Percentiles rank a stretch among this genome's conserved stretches.
Conservation (phyloP, 2,113 vertebrate genomes). For the Bombycilla garrulus region DNA sequence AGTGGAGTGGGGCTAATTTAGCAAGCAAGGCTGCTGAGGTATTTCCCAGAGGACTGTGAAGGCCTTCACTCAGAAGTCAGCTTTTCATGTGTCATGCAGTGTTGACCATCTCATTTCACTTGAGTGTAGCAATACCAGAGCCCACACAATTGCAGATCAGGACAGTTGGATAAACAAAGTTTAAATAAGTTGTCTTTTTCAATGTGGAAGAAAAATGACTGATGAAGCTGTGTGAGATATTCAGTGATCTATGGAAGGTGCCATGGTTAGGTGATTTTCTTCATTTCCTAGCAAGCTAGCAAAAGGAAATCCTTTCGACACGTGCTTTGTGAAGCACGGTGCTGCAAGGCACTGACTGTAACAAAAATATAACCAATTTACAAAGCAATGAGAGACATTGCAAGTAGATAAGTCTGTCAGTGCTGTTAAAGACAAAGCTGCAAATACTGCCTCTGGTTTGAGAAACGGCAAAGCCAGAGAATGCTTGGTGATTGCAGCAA, state of each 20-base stretch:
- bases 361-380: not conserved
- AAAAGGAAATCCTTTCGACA: not conserved
- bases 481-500: not conserved
- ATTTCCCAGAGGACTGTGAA: not conserved
- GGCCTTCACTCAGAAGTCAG: not conserved
- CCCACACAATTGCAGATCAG: not conserved
- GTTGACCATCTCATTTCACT: not conserved
- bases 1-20: not conserved
- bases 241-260: not conserved
- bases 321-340: not conserved
- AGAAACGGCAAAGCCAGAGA: not conserved
- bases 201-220: not conserved
- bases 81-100: not conserved
- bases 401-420: not conserved
- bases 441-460: not conserved
- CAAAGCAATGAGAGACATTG: not conserved
- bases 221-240: not conserved
- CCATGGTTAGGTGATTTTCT: not conserved
- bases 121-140: not conserved
- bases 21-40: not conserved
- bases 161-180: not conserved
- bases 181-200: not conserved
- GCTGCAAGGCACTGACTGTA: not conserved
- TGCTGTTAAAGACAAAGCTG: not conserved
- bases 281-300: not conserved